phyloP scores from a whole-genome alignment of 2,797 vertebrate species.

The Amblyopsis hoosieri region DNA sequence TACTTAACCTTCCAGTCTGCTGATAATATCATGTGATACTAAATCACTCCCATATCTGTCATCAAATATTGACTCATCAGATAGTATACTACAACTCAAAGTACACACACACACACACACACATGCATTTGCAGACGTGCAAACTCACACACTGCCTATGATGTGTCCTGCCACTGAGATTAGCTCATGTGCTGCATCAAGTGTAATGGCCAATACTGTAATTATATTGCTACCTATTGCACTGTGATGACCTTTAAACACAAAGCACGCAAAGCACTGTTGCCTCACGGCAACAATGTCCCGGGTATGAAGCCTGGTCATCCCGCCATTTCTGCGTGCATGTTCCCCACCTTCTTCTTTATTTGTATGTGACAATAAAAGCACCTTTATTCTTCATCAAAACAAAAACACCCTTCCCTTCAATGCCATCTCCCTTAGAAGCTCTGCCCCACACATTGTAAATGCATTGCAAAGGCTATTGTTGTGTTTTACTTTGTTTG shows the following conservation, averaged over 20 bases:
- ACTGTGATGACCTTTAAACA: constrained; percentile 19
- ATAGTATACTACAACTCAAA: constrained; percentile 4
- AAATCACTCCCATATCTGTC: constrained; percentile 29
- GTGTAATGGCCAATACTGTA: constrained; percentile 42
- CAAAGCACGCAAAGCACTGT: no score
- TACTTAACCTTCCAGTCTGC: constrained; percentile 1
- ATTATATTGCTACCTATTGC: constrained; percentile 26
- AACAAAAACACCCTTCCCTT: no score
- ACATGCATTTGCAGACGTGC: constrained; percentile 15
- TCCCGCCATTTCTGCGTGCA: no score
- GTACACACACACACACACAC: constrained; percentile 8
- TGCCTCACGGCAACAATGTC: no score
- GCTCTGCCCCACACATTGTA: no score
- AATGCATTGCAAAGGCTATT: no score
- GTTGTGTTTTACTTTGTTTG: no score
- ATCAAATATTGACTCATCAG: constrained; percentile 34
- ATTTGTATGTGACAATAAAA: no score
- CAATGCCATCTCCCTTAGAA: no score
- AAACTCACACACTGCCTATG: constrained; percentile 6
- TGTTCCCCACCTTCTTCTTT: no score
- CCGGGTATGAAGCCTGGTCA: no score
- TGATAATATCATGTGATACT: constrained; percentile 2
- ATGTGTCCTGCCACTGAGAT: constrained; percentile 26
- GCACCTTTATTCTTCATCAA: no score
- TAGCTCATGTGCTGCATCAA: constrained; percentile 35